Base-by-base conservation (phyloP, 2,888 invertebrate genomes). In the Microchrysa polita region DNA sequence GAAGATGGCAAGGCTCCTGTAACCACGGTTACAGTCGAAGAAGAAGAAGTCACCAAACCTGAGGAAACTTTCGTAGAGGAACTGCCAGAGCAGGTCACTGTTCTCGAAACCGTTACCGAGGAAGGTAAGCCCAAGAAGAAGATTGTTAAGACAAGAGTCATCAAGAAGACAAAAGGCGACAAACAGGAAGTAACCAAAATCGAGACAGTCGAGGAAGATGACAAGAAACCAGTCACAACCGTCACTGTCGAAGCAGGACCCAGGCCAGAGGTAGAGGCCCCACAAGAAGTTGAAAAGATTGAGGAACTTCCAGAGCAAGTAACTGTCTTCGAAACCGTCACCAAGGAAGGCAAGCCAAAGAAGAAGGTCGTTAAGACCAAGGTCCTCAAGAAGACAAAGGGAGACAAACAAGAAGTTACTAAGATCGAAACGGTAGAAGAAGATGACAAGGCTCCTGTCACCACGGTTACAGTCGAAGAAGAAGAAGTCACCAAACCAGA, bases 201-300 rank as follows among this genome's bases (percentile, higher is more conserved):
- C 73, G 80, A 82, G 14, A 83, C 81, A 1, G 79, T 83, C 1
- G 82, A 85, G 73, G 84, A 83, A 73, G 86, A 85, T 75, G 84
- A 83, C 22, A 75, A 78, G 5, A 67, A 74, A 67, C 78, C 81
- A n/a, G 78, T 82, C 75, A 84, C 82, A 2, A 81, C 81, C 0
- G 78, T 80, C 0, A 73, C 67, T 5, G 72, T 79, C 61, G 72
- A 74, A 67, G 74, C 76, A 72, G 69, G 48, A n/a, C 67, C 67
- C 23, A 67, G 23, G 18, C 22, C 52, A 1, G 40, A 63, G 14
- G 53, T 52, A 4, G 74, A 77, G 10, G 23, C 1, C 7, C 73
- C 72, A 16, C 74, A 78, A 14, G 75, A 76, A 14, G 77, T 74
- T 20, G 72, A 72, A 20, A 73, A 72, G 2, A 76, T 78, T 27